phyloP scores from a whole-genome alignment of 1,140 invertebrate species.

The Trichonephila clavata region DNA sequence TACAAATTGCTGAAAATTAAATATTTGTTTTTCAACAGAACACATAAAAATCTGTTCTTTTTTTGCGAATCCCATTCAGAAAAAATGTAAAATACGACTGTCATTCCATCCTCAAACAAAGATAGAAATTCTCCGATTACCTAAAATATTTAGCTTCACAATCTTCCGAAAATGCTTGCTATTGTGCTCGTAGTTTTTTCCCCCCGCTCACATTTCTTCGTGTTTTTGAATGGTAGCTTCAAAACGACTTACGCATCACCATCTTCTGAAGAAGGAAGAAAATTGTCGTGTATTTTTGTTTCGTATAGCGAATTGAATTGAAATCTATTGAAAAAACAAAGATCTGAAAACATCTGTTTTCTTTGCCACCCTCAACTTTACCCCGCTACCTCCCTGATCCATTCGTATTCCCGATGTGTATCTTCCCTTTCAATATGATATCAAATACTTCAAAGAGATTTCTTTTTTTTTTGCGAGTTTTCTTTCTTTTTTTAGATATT shows the following conservation, averaged over 20 bases:
- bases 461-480: background rate
- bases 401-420: background rate
- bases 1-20: too few relatives aligned
- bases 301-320: background rate
- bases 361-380: background rate
- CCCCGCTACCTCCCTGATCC: background rate
- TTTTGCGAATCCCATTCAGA: too few relatives aligned
- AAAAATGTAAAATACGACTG: too few relatives aligned
- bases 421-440: constrained; percentile 17
- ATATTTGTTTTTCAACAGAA: too few relatives aligned
- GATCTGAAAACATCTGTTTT: constrained; percentile 51
- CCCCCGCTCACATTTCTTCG: background rate
- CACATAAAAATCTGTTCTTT: too few relatives aligned
- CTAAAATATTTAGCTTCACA: constrained; percentile 1
- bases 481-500: background rate
- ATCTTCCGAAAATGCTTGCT: background rate
- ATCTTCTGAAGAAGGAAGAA: background rate
- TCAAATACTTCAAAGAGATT: constrained; percentile 34
- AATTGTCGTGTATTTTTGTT: constrained; percentile 17
- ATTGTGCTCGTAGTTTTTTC: background rate
- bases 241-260: background rate
- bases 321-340: constrained; percentile 51
- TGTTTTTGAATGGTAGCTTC: background rate
- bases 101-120: background rate
- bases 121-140: background rate